phyloP scores from a whole-genome alignment of 1,140 invertebrate genomes.

The Drosophila melanogaster region DNA sequence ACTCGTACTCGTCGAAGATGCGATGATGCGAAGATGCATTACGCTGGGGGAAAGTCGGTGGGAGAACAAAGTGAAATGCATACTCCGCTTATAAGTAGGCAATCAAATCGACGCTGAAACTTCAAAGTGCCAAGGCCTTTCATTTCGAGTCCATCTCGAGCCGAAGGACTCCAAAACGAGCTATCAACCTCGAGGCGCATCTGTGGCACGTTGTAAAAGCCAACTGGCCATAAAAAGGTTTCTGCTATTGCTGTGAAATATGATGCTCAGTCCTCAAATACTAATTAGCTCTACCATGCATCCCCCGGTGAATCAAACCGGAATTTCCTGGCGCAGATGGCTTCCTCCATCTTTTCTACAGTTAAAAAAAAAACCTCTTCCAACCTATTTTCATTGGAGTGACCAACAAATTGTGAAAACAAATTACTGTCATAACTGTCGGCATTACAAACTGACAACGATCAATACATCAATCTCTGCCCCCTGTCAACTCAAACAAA shows the following conservation, averaged over 20 bases:
- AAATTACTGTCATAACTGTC: slow-evolving; percentile 82
- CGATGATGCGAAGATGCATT: background rate
- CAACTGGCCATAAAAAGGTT: slow-evolving; percentile 69
- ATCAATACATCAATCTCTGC: slow-evolving; percentile 77
- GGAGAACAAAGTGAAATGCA: slow-evolving; percentile 70
- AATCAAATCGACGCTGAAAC: slow-evolving; percentile 64
- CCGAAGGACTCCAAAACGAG: slow-evolving; percentile 74
- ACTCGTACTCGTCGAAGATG: slow-evolving; percentile 14
- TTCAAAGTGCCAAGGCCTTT: slow-evolving; percentile 72
- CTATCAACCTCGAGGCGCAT: slow-evolving; percentile 63
- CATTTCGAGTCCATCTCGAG: slow-evolving; percentile 45
- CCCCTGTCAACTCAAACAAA: slow-evolving; percentile 61
- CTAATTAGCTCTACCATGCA: slow-evolving; percentile 64
- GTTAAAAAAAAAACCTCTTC: slow-evolving; percentile 13
- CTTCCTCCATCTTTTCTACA: background rate
- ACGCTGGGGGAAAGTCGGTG: slow-evolving; percentile 63
- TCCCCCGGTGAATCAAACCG: slow-evolving; percentile 42
- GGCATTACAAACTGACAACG: slow-evolving; percentile 79
- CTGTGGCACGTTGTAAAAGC: slow-evolving; percentile 73
- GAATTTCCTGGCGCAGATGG: slow-evolving; percentile 22
- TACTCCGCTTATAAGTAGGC: slow-evolving; percentile 50
- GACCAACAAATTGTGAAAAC: slow-evolving; percentile 77
- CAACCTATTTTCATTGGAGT: slow-evolving; percentile 42
- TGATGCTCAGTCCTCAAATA: slow-evolving; percentile 61
- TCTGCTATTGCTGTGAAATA: slow-evolving; percentile 76